Base-by-base conservation (phyloP, 2,888 invertebrate genomes). In the Xanthostigma xanthostigma region DNA sequence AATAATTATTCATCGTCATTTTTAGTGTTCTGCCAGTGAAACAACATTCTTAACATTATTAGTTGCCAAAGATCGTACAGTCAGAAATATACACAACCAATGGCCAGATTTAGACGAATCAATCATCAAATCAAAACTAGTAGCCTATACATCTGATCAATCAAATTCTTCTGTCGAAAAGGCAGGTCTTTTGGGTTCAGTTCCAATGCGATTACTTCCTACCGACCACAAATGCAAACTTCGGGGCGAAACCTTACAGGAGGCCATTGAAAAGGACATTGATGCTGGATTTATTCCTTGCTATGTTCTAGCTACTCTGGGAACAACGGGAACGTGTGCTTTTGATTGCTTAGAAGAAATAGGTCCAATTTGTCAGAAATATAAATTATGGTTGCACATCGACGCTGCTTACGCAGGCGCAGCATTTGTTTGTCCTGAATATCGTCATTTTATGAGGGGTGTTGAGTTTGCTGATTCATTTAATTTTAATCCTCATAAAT, bases 401-500 rank as follows among this genome's bases (percentile, higher is more conserved):
- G 97, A 97, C 62, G 96, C 95, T 1, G 96, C 96, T 0, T 97
- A 97, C 63, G 96, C 95, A 3, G 88, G 96, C 1, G 79, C 86
- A 9, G 90, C 92, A 1, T 84, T 96, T 58, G 79, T 90, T 48
- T 90, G 96, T 60, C 93, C 94, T 0, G 97, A 97, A 68, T 91
- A 83, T 64, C 78, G 88, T 46, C 72, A 84, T 55, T 67, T 88
- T 9, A 80, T 90, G 71, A 72, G 75, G 49, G 89, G 89, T 1
- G 64, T 89, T 6, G 78, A 96, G 64, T 76, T 78, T 49, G 88
- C 81, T 0, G 87, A 93, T 62, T 95, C 95, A 0, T 83, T 95
- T 58, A 92, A 92, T 64, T 82, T 94, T 53, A 98, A 98, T 65
- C 82, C 90, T 0, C 95, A 96, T 67, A 97, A 98, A 70, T 95